Evolutionary conservation across 2,888 invertebrate species (phyloP), one percentile per base, ranked within the genome.

Genomic region (Pseudococcus viburni): DNA sequence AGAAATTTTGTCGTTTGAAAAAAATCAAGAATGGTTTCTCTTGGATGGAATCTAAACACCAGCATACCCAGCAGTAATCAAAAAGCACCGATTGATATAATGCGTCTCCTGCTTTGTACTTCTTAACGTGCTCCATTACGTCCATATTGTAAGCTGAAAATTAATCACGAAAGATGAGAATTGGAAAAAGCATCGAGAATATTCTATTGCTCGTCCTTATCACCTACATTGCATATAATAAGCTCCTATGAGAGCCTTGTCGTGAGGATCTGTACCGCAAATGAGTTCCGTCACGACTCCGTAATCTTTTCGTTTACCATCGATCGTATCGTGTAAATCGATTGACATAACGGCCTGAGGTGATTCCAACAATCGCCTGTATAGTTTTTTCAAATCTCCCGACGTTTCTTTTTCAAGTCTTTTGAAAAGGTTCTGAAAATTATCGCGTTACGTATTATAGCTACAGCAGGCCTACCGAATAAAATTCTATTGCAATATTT

Each of bases 311-410:
- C 73, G 33, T 33, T 73, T 73, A 17, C 33, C 33, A 1, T 12
- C 39, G 73, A 73, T 33, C 9, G 12, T 15, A 33, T 73, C 73
- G 73, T 73, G 33, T 33, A 73, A 17, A 17, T 73, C 73, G 39
- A 15, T 33, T 33, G 73, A 12, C 17, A 73, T 3, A 17, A 73
- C 15, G 11, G 17, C 17, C 5, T 33, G 33, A 33, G 33, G 33
- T 15, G 73, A 73, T 73, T 73, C 73, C 73, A 73, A 2, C 73
- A 73, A 39, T 6, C 73, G 33, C 33, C 73, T 73, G 33, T 73
- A 73, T 17, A 33, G 15, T 17, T 73, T 26, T 15, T 33, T 12
- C 33, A 73, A 73, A 73, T 73, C 73, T 12, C 73, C 17, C 6
- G 73, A 73, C 0, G 73, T 73, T 73, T 73, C 73, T 6, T 33